These are phyloP conservation scores for Epsilonema sp. DNA, from an alignment of 2,888 invertebrate genomes.

Conservation along the genomic window DNA sequence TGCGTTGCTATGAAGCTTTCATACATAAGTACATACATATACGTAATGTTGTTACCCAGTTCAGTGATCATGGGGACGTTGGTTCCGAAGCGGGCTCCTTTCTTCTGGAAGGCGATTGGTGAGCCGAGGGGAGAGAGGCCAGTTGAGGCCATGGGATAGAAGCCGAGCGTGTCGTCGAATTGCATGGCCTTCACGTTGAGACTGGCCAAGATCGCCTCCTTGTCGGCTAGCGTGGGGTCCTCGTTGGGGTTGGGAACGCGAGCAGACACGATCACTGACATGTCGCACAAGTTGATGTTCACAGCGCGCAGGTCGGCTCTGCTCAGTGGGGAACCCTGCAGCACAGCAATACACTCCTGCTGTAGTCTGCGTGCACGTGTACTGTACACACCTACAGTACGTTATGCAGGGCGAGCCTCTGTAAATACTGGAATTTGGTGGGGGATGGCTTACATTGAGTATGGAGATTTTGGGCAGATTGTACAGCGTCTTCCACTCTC, in stretches of 20 bases:
- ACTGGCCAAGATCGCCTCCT: slow-evolving; percentile 97
- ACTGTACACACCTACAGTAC: background rate
- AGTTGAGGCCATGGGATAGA: slow-evolving; percentile 25
- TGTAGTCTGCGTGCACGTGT: too few relatives aligned
- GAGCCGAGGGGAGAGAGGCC: slow-evolving; percentile 42
- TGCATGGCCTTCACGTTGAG: slow-evolving; percentile 78
- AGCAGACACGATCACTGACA: slow-evolving; percentile 99
- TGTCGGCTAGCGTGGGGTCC: slow-evolving; percentile 97
- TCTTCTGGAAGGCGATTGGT: slow-evolving; percentile 54
- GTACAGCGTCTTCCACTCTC: slow-evolving; percentile 98
- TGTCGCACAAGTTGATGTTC: slow-evolving; percentile 98
- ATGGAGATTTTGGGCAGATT: slow-evolving; percentile 99
- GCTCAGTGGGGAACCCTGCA: slow-evolving; percentile 87
- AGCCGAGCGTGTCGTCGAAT: slow-evolving; percentile 44
- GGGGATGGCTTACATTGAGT: slow-evolving; percentile 55
- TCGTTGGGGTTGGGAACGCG: slow-evolving; percentile 91
- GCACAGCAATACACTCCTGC: slow-evolving; percentile 5
- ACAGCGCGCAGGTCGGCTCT: slow-evolving; percentile 97
- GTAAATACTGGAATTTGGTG: too few relatives aligned
- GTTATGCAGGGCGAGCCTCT: background rate
- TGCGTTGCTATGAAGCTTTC: too few relatives aligned
- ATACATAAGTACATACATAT: too few relatives aligned
- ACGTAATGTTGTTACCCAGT: too few relatives aligned
- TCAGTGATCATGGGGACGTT: slow-evolving; percentile 98
- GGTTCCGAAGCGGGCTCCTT: slow-evolving; percentile 85